These are phyloP conservation scores for Sebastes elongatus DNA, from an alignment of 2,797 vertebrate genomes.

Conservation along the genomic window DNA sequence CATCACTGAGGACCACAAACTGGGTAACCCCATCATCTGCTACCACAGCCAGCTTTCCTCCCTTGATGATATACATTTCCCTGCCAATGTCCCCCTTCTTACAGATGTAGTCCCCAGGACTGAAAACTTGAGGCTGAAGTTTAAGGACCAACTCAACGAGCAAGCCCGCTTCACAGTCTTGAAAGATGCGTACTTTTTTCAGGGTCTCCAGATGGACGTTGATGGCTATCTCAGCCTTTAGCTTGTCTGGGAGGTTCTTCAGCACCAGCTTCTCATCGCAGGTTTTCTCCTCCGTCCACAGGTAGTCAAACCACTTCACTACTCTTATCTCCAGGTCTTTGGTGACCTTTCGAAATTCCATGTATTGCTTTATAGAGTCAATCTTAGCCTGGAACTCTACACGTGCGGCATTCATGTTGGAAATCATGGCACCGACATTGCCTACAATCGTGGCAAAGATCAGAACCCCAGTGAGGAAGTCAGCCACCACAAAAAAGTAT, in stretches of 20 bases:
- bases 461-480: conserved; percentile 94
- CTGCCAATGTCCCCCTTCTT: conserved; percentile 96
- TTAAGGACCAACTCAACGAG: conserved; percentile 95
- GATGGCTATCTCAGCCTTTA: conserved; percentile 97
- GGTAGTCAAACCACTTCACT: conserved; percentile 98
- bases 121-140: conserved; percentile 93
- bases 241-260: conserved; percentile 93
- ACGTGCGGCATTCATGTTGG: conserved; percentile 93
- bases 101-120: conserved; percentile 96
- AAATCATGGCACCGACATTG: conserved; percentile 97
- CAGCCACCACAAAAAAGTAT: conserved; percentile 93
- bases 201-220: conserved; percentile 96
- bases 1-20: conserved; percentile 94
- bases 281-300: conserved; percentile 95
- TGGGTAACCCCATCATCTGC: conserved; percentile 95
- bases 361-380: conserved; percentile 96
- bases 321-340: conserved; percentile 93
- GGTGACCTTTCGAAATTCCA: conserved; percentile 95
- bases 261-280: conserved; percentile 94
- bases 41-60: conserved; percentile 93
- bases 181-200: conserved; percentile 94
- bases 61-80: conserved; percentile 99
- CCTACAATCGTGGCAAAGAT: conserved; percentile 98
- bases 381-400: conserved; percentile 95
- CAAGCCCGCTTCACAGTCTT: conserved; percentile 95